Evolutionary conservation across 2,113 vertebrate species (phyloP), one percentile per base, ranked within the genome.

Genomic region (Scytalopus superciliaris): DNA sequence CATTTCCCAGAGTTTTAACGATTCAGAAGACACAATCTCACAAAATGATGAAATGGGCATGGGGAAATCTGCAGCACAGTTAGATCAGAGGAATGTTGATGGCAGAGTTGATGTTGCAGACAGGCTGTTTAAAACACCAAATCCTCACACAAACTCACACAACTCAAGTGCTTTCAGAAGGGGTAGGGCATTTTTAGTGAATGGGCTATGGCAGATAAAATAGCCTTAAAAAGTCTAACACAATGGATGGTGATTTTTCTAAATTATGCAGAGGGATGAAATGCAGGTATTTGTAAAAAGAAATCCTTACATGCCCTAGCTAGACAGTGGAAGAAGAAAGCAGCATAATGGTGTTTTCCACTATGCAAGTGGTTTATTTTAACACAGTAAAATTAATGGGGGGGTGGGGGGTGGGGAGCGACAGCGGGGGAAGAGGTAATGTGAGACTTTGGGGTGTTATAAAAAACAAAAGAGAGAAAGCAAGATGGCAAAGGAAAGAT

Each of bases 21-120:
- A 73, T 97, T 95, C 82, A 84, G 91, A 64, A 94, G 86, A 80
- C 31, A 31, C 8, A 3, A 44, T 77, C 67, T 89, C 94, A 53
- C 25, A 79, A 91, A 94, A 78, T 18, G 31, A 53, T 82, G 55
- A 77, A 89, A 91, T 49, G 73, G 76, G 69, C 49, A 19, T 14
- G 47, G 82, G 79, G 59, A 93, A 86, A 94, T 86, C 68, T 91
- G 72, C 66, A 64, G 33, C 86, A 39, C 81, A 78, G 76, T 93
- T 83, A 88, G 76, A 95, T 90, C 67, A 86, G 90, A 88, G 89
- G 85, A 78, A 27, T 86, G 56, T 89, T 93, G 90, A 90, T 92
- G 67, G 56, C 87, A 80, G 89, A 90, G 90, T 40, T 96, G 92
- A 87, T 94, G 86, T 92, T 95, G 76, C 86, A 78, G 80, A 84